A percentile compares a stretch with the other conserved stretches of the same genome.
phyloP scores from a whole-genome alignment of 2,888 invertebrate species.

The Leptinotarsa tumamoca region DNA sequence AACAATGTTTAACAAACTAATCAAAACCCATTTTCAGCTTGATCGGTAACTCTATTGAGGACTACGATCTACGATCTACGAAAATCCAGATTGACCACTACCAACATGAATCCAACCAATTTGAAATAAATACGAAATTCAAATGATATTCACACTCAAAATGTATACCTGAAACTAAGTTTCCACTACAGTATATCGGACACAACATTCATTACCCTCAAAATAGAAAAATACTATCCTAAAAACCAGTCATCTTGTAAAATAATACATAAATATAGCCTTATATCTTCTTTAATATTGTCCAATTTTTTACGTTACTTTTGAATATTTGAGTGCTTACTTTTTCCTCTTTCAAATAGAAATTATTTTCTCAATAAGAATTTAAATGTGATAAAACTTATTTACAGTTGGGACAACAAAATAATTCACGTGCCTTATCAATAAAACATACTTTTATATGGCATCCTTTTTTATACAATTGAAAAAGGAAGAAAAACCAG shows the following conservation, averaged over 20 bases:
- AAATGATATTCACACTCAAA: neutral
- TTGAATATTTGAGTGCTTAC: conserved; percentile 22
- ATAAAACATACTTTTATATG: too few species aligned
- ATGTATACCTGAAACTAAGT: conserved; percentile 4
- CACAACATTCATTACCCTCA: conserved; percentile 24
- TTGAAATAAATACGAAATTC: neutral
- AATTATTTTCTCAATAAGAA: too few species aligned
- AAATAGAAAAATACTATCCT: conserved; percentile 38
- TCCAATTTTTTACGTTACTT: conserved; percentile 28
- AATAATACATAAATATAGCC: conserved; percentile 33
- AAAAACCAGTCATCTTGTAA: conserved; percentile 39
- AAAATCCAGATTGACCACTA: neutral
- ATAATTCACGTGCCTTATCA: too few species aligned
- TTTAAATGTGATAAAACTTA: too few species aligned
- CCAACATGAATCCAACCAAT: neutral
- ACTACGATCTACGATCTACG: neutral
- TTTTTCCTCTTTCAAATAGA: neutral
- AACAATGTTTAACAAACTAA: neutral
- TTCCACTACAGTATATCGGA: conserved; percentile 16
- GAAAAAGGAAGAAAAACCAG: too few species aligned
- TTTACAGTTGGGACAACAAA: too few species aligned
- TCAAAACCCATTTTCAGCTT: neutral
- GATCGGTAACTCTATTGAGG: neutral
- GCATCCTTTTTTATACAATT: too few species aligned
- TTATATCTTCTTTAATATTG: conserved; percentile 33